These are phyloP conservation scores for Bursaphelenchus okinawaensis DNA, from an alignment of 2,888 invertebrate genomes.

Conservation along the genomic window DNA sequence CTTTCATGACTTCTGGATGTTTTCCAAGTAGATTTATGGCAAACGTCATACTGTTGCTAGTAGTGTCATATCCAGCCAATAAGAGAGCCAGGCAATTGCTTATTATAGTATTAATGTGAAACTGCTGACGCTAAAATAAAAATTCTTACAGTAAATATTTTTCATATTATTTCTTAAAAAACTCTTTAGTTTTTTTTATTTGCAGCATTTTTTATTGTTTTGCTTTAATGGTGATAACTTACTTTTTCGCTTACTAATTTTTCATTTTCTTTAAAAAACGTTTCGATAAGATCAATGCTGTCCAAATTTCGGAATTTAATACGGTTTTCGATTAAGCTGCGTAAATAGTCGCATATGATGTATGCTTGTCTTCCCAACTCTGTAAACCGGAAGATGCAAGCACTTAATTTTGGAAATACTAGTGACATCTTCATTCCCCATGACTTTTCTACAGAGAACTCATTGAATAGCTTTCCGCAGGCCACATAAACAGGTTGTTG, in stretches of 20 bases:
- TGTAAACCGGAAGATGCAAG: not conserved
- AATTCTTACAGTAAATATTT: too few species aligned
- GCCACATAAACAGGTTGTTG: slow-evolving; percentile 28
- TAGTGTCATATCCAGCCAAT: slow-evolving; percentile 64
- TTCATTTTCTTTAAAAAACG: not conserved
- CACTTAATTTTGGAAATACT: not conserved
- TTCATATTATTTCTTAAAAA: too few species aligned
- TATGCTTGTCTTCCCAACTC: not conserved
- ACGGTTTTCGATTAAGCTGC: not conserved
- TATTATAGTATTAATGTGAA: slow-evolving; percentile 50
- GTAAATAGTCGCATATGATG: not conserved
- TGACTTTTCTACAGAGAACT: not conserved
- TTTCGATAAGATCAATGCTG: not conserved
- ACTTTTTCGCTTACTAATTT: not conserved
- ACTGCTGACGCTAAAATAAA: not conserved
- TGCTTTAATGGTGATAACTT: not conserved
- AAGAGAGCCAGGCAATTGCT: slow-evolving; percentile 61
- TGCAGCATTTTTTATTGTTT: too few species aligned
- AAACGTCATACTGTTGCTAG: slow-evolving; percentile 61
- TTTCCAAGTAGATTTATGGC: slow-evolving; percentile 60
- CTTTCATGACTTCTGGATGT: slow-evolving; percentile 60
- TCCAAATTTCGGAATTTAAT: not conserved
- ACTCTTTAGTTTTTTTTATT: too few species aligned
- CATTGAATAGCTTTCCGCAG: slow-evolving; percentile 16
- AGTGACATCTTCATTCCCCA: not conserved